Evolutionary conservation across 2,888 invertebrate genomes (phyloP).

Genomic region (Phanerotoma sp.): DNA sequence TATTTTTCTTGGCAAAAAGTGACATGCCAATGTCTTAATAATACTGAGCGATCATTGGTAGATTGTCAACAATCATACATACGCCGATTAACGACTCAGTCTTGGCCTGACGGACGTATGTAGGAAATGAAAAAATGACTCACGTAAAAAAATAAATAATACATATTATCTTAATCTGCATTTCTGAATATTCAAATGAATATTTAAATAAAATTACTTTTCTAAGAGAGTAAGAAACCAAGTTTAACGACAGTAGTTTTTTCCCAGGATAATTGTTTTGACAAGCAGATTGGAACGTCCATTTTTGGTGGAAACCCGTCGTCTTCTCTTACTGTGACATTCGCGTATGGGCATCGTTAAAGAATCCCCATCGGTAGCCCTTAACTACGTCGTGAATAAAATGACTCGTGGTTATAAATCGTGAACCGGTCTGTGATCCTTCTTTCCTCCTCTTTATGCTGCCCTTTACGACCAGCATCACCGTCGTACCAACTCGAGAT

Average conservation of each 20-base stretch:
- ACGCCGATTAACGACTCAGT: no score
- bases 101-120: no score
- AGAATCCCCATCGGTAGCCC: constrained; percentile 28
- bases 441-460: constrained; percentile 4
- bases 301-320: constrained; percentile 23
- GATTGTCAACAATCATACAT: no score
- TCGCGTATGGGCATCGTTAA: constrained; percentile 34
- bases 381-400: constrained; percentile 34
- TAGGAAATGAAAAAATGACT: no score
- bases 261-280: constrained; percentile 10
- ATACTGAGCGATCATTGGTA: no score
- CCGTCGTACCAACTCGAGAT: constrained; percentile 2
- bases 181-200: no score
- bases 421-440: constrained; percentile 20
- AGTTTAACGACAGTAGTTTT: neutral
- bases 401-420: constrained; percentile 29
- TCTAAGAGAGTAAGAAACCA: neutral
- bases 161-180: no score
- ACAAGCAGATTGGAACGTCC: constrained; percentile 13
- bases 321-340: constrained; percentile 9
- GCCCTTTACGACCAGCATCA: constrained; percentile 7
- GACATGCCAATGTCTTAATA: no score
- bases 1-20: no score
- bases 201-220: no score
- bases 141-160: no score